Evolutionary conservation across 1,140 invertebrate species (phyloP).

Genomic region (Branchinecta lindahli): DNA sequence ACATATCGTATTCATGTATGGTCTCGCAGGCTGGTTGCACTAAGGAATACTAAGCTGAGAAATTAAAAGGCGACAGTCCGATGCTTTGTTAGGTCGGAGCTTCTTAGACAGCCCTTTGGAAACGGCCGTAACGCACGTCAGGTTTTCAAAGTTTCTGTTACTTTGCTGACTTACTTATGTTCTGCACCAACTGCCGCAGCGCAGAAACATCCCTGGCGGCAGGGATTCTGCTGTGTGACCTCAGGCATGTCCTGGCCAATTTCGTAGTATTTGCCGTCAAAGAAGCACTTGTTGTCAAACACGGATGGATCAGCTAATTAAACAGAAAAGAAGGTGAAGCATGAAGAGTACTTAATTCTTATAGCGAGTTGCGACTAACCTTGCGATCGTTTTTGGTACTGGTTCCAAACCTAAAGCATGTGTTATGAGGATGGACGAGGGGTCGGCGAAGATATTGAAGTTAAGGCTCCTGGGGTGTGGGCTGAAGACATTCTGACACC

Average conservation of each 20-base stretch:
- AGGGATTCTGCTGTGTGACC: conserved; percentile 20
- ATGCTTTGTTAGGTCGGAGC: too few relatives aligned
- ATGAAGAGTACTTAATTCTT: neutral
- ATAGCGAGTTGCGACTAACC: neutral
- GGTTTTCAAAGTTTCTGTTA: too few relatives aligned
- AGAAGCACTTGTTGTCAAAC: conserved; percentile 20
- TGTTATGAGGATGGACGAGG: too few relatives aligned
- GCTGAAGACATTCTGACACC: too few relatives aligned
- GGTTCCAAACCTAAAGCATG: neutral
- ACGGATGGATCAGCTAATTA: neutral
- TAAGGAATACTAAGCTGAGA: too few relatives aligned
- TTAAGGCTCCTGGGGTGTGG: too few relatives aligned
- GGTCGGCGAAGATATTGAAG: too few relatives aligned
- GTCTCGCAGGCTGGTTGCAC: too few relatives aligned
- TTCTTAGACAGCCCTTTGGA: too few relatives aligned
- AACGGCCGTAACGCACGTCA: too few relatives aligned
- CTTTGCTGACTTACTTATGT: neutral
- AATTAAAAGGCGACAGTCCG: too few relatives aligned
- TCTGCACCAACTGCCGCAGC: neutral
- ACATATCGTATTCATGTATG: too few relatives aligned
- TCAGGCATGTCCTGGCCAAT: conserved; percentile 22
- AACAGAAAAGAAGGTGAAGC: neutral
- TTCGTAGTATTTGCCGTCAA: conserved; percentile 23
- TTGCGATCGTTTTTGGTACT: neutral
- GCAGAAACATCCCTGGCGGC: conserved; percentile 22